Evolutionary conservation across 2,113 vertebrate genomes (phyloP), one percentile per base, ranked within the genome.

Genomic region (Rhineura floridana): DNA sequence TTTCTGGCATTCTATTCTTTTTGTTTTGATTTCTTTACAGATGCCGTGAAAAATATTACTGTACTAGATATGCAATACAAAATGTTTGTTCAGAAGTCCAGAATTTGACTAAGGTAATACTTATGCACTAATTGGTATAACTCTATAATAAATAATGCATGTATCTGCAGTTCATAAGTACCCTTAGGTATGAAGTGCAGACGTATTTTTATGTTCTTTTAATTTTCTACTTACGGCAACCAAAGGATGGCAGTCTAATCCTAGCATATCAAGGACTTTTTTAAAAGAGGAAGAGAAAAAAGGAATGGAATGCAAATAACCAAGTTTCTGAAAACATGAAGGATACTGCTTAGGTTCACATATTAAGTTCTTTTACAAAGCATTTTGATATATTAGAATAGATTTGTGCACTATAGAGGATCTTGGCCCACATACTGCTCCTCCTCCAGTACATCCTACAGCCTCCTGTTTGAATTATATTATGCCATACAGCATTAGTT

Each of bases 161-260:
- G 15, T 72, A 72, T 39, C 70, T 39, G 5, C 8, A 11, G 36
- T 65, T 5, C 12, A 42, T 30, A 75, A 59, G n/a, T 36, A 30
- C 15, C 12, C 21, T 83, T 52, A 42, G 75, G 72, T 30, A 50
- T 76, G 25, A 65, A 30, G 3, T 55, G 33, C 4, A 23, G 21
- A 69, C 52, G 9, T n/a, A 3, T 78, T 89, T 86, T 44, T 28
- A 81, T 0, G 75, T 19, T 19, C 65, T 62, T 36, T 86, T 62
- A 83, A 63, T 7, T 25, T 86, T 25, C 6, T 28, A 36, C n/a
- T n/a, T 59, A 11, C 2, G 50, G 9, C 8, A 84, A 93, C 95
- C 96, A 96, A 90, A 88, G 81, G 95, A 93, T 95, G 96, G 95
- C 96, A 96, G 94, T 80, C 90, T 94, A 48, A 28, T 79, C 52